These are phyloP conservation scores for Phallusia fumigata DNA, from an alignment of 23 tunicate species.

Conservation along the genomic window DNA sequence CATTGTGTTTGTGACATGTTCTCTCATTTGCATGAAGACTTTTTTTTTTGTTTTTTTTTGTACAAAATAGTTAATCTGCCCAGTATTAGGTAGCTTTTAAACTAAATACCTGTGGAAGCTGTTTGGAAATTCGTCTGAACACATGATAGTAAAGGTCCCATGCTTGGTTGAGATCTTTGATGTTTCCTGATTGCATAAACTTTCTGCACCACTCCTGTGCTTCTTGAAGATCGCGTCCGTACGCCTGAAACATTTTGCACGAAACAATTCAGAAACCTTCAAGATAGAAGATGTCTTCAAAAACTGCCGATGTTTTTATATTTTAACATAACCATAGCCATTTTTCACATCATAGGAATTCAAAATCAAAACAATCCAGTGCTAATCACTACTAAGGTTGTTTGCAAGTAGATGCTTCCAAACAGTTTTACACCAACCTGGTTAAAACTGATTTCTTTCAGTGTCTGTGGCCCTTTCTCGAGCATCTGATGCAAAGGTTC, in stretches of 20 bases:
- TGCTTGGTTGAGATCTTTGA: constrained; percentile 92
- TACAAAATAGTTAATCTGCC: too few species aligned
- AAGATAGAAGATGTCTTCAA: too few species aligned
- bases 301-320: too few species aligned
- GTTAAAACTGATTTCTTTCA: constrained; percentile 80
- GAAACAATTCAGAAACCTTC: too few species aligned
- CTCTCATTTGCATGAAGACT: neutral
- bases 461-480: constrained; percentile 69
- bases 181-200: constrained; percentile 56
- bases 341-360: too few species aligned
- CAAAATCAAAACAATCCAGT: too few species aligned
- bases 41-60: too few species aligned
- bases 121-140: constrained; percentile 83
- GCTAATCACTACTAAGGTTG: too few species aligned
- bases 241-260: constrained; percentile 56
- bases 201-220: constrained; percentile 89
- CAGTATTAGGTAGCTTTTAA: too few species aligned
- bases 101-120: constrained; percentile 61
- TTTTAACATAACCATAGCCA: too few species aligned
- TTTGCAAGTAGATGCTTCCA: too few species aligned
- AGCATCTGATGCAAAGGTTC: constrained; percentile 77
- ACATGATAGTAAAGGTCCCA: constrained; percentile 97
- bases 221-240: constrained; percentile 83
- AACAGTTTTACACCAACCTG: constrained; percentile 47
- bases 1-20: too few species aligned